Conservation (phyloP, 2,797 vertebrate species). For the Lemur catta region DNA sequence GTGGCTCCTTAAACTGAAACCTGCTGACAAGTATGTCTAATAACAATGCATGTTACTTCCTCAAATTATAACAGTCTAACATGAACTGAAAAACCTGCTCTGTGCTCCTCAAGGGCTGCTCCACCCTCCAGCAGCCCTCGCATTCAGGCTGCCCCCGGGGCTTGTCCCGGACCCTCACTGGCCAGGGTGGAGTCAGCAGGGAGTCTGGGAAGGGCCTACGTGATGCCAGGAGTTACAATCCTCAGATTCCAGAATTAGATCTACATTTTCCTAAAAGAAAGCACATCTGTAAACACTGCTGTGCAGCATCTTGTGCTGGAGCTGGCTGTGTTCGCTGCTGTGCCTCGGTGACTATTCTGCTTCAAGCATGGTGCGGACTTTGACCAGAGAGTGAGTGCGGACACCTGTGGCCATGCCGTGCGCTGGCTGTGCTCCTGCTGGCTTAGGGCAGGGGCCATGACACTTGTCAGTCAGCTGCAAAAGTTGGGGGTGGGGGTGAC, state of each 20-base stretch:
- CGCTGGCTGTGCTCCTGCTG: neutral
- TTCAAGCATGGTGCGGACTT: rapidly evolving
- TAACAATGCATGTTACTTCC: neutral
- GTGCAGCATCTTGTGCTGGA: neutral
- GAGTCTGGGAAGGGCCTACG: neutral
- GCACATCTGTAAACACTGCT: neutral
- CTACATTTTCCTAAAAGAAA: neutral
- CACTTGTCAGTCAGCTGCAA: neutral
- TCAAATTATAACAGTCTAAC: neutral
- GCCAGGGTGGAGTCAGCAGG: neutral
- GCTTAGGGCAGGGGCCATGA: neutral
- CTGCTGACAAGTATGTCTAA: neutral
- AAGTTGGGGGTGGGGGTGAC: neutral
- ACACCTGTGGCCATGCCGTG: rapidly evolving
- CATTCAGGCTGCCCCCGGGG: neutral
- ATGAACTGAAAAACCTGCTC: neutral
- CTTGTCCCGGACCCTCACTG: neutral
- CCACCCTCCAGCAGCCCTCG: neutral
- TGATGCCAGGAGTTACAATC: neutral
- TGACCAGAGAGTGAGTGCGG: neutral
- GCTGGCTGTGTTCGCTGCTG: neutral
- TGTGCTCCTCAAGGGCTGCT: neutral
- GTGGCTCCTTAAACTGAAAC: neutral
- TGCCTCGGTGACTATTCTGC: neutral
- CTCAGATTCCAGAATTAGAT: neutral